Percentiles rank a stretch among this genome's conserved stretches.
phyloP scores from a whole-genome alignment of 53 echinoderm and acorn worm genomes.

The Echinometra lucunter region DNA sequence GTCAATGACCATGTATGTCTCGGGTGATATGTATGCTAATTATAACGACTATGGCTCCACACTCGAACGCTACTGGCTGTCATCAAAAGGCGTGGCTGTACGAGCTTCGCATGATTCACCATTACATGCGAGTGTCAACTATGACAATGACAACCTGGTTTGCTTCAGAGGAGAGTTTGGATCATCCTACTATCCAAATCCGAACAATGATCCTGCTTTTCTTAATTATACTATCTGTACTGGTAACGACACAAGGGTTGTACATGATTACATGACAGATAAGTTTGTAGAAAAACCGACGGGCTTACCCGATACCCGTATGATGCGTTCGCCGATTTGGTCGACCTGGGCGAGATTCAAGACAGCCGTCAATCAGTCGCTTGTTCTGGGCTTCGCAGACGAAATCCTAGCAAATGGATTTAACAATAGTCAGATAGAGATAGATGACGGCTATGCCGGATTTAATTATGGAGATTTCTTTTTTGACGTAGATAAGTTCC shows the following conservation, averaged over 20 bases:
- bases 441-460: slow-evolving; percentile 84
- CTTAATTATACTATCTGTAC: slow-evolving; percentile 85
- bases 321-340: slow-evolving; percentile 89
- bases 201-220: not conserved
- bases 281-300: slow-evolving; percentile 70
- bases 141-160: slow-evolving; percentile 73
- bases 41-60: slow-evolving; percentile 81
- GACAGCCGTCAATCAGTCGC: slow-evolving; percentile 75
- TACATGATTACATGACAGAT: slow-evolving; percentile 81
- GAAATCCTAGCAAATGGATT: slow-evolving; percentile 80
- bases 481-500: slow-evolving; percentile 82
- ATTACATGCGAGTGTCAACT: slow-evolving; percentile 83
- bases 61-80: slow-evolving; percentile 93
- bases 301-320: slow-evolving; percentile 80
- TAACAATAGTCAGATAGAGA: slow-evolving; percentile 89
- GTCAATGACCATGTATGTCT: slow-evolving; percentile 78
- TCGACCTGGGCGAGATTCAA: slow-evolving; percentile 90
- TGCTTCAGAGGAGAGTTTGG: slow-evolving; percentile 80
- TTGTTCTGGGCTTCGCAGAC: slow-evolving; percentile 76
- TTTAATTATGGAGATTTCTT: slow-evolving; percentile 80
- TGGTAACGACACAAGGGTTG: slow-evolving; percentile 72
- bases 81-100: slow-evolving; percentile 85
- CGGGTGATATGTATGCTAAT: slow-evolving; percentile 82
- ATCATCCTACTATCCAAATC: slow-evolving; percentile 76
- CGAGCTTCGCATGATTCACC: slow-evolving; percentile 78